phyloP scores from a whole-genome alignment of 2,888 invertebrate species.

The Folsomia candida region DNA sequence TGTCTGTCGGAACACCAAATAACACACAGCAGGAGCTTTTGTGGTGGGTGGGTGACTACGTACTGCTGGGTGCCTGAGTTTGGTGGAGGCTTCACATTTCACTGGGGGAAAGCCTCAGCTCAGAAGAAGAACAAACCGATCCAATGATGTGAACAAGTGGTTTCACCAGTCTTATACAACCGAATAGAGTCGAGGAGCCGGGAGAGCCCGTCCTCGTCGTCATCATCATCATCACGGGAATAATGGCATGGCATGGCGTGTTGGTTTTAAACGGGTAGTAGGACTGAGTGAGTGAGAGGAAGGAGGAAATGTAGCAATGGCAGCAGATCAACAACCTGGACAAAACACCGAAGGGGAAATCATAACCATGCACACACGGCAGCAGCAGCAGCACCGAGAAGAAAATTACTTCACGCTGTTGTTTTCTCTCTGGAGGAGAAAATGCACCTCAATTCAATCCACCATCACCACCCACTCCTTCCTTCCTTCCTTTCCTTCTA shows the following conservation, averaged over 20 bases:
- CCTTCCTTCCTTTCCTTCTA: background rate
- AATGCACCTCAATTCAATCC: background rate
- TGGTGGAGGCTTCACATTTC: background rate
- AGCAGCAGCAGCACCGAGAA: background rate
- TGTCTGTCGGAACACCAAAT: no score
- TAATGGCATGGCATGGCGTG: no score
- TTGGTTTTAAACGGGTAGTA: no score
- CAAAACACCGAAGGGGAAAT: background rate
- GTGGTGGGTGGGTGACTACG: no score
- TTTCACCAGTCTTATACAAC: no score
- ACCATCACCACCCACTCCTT: background rate
- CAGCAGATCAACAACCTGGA: background rate
- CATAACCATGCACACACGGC: no score
- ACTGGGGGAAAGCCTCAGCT: background rate
- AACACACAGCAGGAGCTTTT: no score
- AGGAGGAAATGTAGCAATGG: background rate
- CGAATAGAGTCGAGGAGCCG: no score
- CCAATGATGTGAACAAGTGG: background rate
- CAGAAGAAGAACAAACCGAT: no score
- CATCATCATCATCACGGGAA: no score
- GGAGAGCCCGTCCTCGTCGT: no score
- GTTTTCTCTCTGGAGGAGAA: background rate
- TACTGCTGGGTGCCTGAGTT: no score
- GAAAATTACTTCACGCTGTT: background rate
- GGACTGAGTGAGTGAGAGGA: background rate